Conservation (phyloP, 2,888 invertebrate species). For the Iphiclides podalirius region DNA sequence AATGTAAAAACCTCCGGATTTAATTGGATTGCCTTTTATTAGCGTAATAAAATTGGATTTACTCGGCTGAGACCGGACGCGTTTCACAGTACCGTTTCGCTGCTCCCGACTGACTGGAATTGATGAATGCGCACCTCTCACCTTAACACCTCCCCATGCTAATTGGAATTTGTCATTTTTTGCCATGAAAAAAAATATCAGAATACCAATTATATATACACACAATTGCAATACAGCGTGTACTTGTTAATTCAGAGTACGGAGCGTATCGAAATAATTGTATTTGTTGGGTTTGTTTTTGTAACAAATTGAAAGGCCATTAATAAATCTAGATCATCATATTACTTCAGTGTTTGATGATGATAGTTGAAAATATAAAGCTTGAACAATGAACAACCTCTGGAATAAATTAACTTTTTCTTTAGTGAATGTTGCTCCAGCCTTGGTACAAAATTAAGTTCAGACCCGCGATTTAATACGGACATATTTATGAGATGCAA, state of each 20-base stretch:
- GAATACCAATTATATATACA: not conserved
- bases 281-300: not conserved
- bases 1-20: slow-evolving; percentile 63
- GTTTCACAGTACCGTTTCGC: slow-evolving; percentile 46
- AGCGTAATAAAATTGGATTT: slow-evolving; percentile 75
- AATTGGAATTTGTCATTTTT: slow-evolving; percentile 1
- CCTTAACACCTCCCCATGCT: not conserved
- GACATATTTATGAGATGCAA: too few relatives aligned
- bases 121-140: slow-evolving; percentile 17
- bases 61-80: slow-evolving; percentile 50
- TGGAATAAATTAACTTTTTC: too few relatives aligned
- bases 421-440: too few relatives aligned
- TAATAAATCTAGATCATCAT: not conserved
- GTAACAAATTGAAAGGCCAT: not conserved
- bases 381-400: too few relatives aligned
- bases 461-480: too few relatives aligned
- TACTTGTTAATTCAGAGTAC: not conserved
- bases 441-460: too few relatives aligned
- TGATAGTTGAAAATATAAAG: too few relatives aligned
- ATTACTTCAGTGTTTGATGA: too few relatives aligned
- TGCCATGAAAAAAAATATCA: not conserved
- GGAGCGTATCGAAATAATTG: not conserved
- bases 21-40: slow-evolving; percentile 77
- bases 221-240: not conserved
- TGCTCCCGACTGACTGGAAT: slow-evolving; percentile 43